Evolutionary conservation across 2,797 vertebrate genomes (phyloP), one percentile per base, ranked within the genome.

Genomic region (Arrhamphus sclerolepis): DNA sequence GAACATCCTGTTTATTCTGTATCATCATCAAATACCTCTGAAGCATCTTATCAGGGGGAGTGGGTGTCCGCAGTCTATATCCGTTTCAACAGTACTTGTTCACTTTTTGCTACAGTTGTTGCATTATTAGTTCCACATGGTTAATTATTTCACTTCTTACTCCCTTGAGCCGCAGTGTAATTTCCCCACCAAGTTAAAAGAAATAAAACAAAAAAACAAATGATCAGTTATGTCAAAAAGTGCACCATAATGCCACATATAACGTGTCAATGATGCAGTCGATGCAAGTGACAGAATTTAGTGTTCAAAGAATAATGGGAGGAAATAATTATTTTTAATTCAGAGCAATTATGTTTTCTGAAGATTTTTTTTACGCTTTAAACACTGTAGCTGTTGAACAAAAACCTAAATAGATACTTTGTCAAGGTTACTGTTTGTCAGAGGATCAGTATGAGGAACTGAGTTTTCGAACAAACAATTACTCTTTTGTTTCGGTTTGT

Each of bases 1-100:
- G 72, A 81, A 87, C 82, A 84, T 87, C 84, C 80, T 84, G 83
- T 89, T 88, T 86, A 82, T 57, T 66, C 55, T 62, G 46, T 70
- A 57, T 66, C 72, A 70, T 77, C 60, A 49, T 75, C 66, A 82
- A 58, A 77, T 74, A 66, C 54, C 66, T 60, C 17, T 8, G 11
- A 62, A 68, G 50, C 28, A 53, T 24, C 49, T 46, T 43, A 44
- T 56, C 20, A 44, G 34, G 13, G 34, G 34, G 13, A 47, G 10
- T 0, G 16, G 8, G 18, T 34, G 18, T 18, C 17, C 22, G 47
- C 7, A 41, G 34, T 43, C 67, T 41, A 14, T 24, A 7, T 53
- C 14, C 8, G 18, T 64, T 46, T 42, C n/a, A 26, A 1, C 9
- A 20, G 11, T 50, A n/a, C 20, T 8, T 14, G 38, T 56, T 48